Evolutionary conservation across 2,113 vertebrate species (phyloP).

Genomic region (Labrus mixtus): DNA sequence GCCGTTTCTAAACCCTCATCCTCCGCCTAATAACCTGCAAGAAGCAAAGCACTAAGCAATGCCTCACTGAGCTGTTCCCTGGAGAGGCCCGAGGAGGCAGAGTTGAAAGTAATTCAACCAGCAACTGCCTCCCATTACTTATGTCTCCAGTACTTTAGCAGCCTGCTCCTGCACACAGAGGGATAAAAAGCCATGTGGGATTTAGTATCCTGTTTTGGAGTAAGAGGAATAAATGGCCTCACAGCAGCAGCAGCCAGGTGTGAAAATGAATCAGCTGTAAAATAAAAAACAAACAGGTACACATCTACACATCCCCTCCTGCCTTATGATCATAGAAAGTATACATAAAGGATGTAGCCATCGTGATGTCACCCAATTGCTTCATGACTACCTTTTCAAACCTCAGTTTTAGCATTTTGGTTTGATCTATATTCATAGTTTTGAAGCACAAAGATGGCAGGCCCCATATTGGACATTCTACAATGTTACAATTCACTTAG

Average conservation of each 20-base stretch:
- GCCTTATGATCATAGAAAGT: neutral
- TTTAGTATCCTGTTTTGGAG: neutral
- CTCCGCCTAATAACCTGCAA: neutral
- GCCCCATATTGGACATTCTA: too few relatives aligned
- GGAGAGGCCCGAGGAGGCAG: neutral
- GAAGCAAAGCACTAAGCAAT: neutral
- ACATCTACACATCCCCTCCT: neutral
- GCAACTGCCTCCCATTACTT: slow-evolving; percentile 7
- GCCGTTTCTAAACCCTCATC: neutral
- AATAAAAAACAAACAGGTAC: neutral
- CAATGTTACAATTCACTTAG: too few relatives aligned
- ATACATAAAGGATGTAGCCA: neutral
- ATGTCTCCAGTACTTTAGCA: neutral
- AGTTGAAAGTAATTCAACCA: slow-evolving; percentile 7
- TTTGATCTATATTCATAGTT: too few relatives aligned
- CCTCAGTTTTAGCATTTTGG: neutral
- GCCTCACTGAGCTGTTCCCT: neutral
- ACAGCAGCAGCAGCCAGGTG: slow-evolving; percentile 14
- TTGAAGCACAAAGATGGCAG: too few relatives aligned
- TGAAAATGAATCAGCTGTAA: neutral
- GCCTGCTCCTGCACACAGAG: neutral
- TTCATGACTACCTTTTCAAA: neutral
- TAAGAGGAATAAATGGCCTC: slow-evolving; percentile 14
- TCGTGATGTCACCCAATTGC: neutral
- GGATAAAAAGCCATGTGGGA: slow-evolving; percentile 1